A percentile compares a stretch with the other conserved stretches of the same genome.
phyloP scores from a whole-genome alignment of 1,140 invertebrate species.

The Pseudomyrmex gracilis region DNA sequence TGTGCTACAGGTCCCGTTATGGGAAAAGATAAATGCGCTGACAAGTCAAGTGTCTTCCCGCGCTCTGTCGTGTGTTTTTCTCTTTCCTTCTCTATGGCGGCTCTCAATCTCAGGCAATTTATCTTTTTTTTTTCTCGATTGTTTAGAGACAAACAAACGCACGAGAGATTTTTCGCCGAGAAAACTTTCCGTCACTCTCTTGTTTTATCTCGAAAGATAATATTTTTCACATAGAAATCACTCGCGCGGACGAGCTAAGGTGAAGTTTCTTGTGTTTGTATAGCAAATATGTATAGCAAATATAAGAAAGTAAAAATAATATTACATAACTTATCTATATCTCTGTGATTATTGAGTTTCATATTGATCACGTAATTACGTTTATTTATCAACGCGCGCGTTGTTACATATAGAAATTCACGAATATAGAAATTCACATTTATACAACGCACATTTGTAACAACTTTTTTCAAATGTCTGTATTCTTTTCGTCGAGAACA shows the following conservation, averaged over 20 bases:
- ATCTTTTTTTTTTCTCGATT: conserved; percentile 37
- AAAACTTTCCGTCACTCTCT: not conserved
- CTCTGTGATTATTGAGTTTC: too few relatives aligned
- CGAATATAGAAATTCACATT: not conserved
- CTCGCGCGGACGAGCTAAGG: too few relatives aligned
- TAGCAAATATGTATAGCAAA: too few relatives aligned
- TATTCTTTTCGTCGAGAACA: not conserved
- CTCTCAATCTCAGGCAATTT: conserved; percentile 32
- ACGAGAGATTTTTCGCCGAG: not conserved
- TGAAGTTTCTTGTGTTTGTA: too few relatives aligned
- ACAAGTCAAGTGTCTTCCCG: conserved; percentile 59
- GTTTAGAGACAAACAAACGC: not conserved
- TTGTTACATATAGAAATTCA: not conserved
- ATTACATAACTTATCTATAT: too few relatives aligned
- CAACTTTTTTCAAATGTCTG: not conserved
- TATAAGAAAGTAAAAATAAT: too few relatives aligned
- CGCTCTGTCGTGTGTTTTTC: conserved; percentile 60
- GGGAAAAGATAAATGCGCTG: conserved; percentile 68
- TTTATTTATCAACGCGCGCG: too few relatives aligned
- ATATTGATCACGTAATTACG: too few relatives aligned
- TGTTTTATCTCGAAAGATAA: not conserved
- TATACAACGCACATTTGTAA: not conserved
- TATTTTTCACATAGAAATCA: not conserved
- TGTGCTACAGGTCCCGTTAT: conserved; percentile 58
- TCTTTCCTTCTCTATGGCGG: conserved; percentile 40